phyloP scores from a whole-genome alignment of 2,797 vertebrate genomes.

The Pseudomugil tenellus region DNA sequence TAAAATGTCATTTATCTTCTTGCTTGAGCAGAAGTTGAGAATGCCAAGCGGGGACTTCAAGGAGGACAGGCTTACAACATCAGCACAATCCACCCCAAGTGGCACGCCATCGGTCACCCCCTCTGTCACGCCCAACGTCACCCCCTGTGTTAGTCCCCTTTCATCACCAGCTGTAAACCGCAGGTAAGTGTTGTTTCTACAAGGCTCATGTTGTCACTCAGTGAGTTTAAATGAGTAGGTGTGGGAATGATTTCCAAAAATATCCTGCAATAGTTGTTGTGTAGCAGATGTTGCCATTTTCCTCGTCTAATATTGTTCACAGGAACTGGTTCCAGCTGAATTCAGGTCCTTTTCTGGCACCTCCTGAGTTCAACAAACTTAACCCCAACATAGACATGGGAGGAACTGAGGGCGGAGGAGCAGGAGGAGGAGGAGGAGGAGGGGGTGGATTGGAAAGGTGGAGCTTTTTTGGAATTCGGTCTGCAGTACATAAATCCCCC shows the following conservation, averaged over 20 bases:
- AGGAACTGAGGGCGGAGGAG: slow-evolving; percentile 79
- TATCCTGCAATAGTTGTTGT: neutral
- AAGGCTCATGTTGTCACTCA: neutral
- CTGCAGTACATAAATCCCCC: slow-evolving; percentile 82
- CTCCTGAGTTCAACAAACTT: slow-evolving; percentile 60
- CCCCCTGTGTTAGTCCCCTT: slow-evolving; percentile 73
- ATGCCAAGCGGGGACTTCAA: slow-evolving; percentile 82
- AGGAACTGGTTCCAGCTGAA: slow-evolving; percentile 83
- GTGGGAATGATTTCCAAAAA: neutral
- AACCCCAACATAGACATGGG: slow-evolving; percentile 72
- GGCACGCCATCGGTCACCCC: slow-evolving; percentile 79
- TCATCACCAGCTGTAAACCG: slow-evolving; percentile 72
- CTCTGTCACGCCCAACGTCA: slow-evolving; percentile 52
- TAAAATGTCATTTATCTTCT: neutral
- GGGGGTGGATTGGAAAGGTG: slow-evolving; percentile 78
- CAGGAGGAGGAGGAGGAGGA: slow-evolving; percentile 59
- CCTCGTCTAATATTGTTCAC: slow-evolving; percentile 6
- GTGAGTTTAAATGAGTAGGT: neutral
- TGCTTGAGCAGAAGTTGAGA: slow-evolving; percentile 80
- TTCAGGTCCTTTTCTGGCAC: slow-evolving; percentile 60
- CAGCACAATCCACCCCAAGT: slow-evolving; percentile 81
- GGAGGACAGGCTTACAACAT: slow-evolving; percentile 83
- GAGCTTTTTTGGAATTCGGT: slow-evolving; percentile 81
- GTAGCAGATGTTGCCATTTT: neutral
- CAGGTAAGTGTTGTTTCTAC: slow-evolving; percentile 67